Conservation (phyloP, 2,888 invertebrate genomes). For the Ceraclea dissimilis region DNA sequence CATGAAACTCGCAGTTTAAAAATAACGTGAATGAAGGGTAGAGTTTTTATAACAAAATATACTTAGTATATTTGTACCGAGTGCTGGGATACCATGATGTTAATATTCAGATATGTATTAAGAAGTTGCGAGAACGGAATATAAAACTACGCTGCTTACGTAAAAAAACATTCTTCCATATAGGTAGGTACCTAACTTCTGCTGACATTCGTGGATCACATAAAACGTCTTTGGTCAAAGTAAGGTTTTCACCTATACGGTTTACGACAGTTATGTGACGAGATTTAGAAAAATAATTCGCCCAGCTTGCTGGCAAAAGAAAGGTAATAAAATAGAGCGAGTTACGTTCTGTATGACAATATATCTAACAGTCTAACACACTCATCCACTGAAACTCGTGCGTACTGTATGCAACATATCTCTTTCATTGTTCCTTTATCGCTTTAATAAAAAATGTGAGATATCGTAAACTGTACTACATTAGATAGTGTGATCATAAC, state of each 20-base stretch:
- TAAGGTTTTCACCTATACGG: neutral
- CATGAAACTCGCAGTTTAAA: too few relatives aligned
- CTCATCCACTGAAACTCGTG: too few relatives aligned
- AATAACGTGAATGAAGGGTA: too few relatives aligned
- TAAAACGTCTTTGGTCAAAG: constrained; percentile 8
- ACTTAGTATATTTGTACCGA: too few relatives aligned
- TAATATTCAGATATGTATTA: too few relatives aligned
- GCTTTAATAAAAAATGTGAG: constrained; percentile 2
- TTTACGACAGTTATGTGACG: constrained; percentile 13
- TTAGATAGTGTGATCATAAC: neutral
- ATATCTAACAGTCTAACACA: too few relatives aligned
- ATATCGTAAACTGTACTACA: neutral
- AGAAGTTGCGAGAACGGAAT: neutral
- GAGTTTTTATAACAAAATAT: too few relatives aligned
- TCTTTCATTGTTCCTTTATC: neutral
- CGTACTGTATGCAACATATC: neutral
- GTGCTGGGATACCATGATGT: too few relatives aligned
- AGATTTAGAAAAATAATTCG: constrained; percentile 8
- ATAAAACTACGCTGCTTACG: neutral
- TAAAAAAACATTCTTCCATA: neutral
- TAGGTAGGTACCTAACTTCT: neutral
- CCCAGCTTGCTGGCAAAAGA: neutral
- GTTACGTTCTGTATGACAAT: too few relatives aligned
- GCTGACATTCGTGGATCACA: constrained; percentile 7
- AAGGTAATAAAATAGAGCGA: neutral